phyloP scores from a whole-genome alignment of 2,888 invertebrate genomes.

The Eristalis arbustorum region DNA sequence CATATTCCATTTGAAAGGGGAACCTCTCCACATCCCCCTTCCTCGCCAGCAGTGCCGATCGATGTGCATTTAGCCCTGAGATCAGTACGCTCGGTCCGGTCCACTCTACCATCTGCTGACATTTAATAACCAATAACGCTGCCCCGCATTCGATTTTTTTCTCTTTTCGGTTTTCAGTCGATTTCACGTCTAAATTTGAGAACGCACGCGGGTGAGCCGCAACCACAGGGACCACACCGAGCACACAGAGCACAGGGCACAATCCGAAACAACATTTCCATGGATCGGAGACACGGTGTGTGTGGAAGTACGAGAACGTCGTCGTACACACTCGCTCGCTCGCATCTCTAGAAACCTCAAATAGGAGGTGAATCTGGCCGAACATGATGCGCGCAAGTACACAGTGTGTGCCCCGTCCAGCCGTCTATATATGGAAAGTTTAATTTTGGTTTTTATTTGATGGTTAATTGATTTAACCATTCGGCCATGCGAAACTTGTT shows the following conservation, averaged over 20 bases:
- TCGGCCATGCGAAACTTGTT: constrained; percentile 37
- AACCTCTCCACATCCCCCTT: too few relatives aligned
- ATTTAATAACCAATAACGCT: constrained; percentile 32
- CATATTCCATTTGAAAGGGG: neutral
- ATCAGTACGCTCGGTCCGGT: neutral
- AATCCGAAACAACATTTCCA: constrained; percentile 7
- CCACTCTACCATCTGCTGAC: neutral
- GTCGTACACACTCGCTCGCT: neutral
- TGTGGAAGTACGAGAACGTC: neutral
- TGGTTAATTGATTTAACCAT: constrained; percentile 66
- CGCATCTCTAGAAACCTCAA: neutral
- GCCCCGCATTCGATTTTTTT: neutral
- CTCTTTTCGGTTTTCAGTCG: neutral
- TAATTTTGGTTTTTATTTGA: constrained; percentile 46
- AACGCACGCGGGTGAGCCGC: neutral
- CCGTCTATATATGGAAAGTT: constrained; percentile 27
- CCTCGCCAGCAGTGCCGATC: neutral
- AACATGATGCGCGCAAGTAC: constrained; percentile 29
- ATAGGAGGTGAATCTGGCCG: constrained; percentile 14
- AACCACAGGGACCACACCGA: neutral
- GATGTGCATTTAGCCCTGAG: constrained; percentile 3
- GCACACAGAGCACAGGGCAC: too few relatives aligned
- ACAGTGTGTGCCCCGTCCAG: neutral
- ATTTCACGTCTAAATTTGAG: constrained; percentile 11
- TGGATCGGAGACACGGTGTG: constrained; percentile 2